Base-by-base conservation (phyloP, 2,797 vertebrate species). In the Aquila chrysaetos region DNA sequence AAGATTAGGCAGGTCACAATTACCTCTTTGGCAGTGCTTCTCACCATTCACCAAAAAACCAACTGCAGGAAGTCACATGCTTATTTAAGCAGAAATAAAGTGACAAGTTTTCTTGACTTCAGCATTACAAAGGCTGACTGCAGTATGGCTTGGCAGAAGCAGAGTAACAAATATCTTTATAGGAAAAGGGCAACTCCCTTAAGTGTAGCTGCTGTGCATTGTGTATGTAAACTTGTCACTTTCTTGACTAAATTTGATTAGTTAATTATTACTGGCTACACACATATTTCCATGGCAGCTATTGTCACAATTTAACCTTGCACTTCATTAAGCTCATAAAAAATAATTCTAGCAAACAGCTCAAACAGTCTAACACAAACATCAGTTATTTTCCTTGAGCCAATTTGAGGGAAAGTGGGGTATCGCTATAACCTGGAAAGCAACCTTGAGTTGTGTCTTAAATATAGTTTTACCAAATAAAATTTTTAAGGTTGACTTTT, bases 11-110 rank as follows among this genome's bases (percentile, higher is more conserved):
- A 25, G 37, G 39, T 44, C 17, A n/a, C 12, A 27, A 2, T 24
- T 51, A 31, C 8, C 4, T 63, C 11, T 63, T 70, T 59, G 57
- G 11, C 22, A 67, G 20, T 39, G 16, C 23, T 74, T 57, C 49
- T 69, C 5, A 3, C 33, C 9, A 7, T 39, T 35, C 63, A 23
- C 56, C 9, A 56, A 33, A 51, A 37, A 54, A 31, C 7, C 17
- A 31, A 5, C 14, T 31, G 25, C 2, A 1, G 18, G 27, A 86
- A 39, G 24, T 44, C 17, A 18, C 1, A 0, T 51, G 35, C 20
- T 64, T 76, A 57, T 39, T 87, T 51, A 57, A 69, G 24, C 28
- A 49, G 37, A 81, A 74, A 54, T 46, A 4, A 41, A 39, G 49
- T 57, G 37, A n/a, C 33, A 39, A 46, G 8, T 44, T 70, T 70